Evolutionary conservation across 2,888 invertebrate species (phyloP).

Genomic region (Branchipolynoe longqiensis): DNA sequence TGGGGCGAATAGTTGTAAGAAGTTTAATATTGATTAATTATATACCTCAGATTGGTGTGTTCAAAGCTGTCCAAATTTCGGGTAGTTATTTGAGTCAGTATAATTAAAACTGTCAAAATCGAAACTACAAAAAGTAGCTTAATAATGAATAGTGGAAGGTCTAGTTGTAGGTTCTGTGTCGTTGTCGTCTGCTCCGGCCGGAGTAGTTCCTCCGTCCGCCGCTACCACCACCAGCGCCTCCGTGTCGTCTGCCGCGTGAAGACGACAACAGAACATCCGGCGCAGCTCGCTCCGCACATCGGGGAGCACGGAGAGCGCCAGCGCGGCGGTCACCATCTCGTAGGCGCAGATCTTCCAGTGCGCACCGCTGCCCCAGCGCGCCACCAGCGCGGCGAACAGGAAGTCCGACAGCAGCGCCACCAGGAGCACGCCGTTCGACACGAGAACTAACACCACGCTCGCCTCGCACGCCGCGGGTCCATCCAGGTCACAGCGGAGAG

Average conservation of each 20-base stretch:
- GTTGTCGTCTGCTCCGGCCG: not conserved
- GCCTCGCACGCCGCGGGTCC: not conserved
- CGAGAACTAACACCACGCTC: not conserved
- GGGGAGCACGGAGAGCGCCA: not conserved
- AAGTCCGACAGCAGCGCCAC: not conserved
- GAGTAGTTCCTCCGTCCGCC: not conserved
- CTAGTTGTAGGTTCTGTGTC: not conserved
- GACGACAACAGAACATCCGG: constrained; percentile 19
- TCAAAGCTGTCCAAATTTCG: no score
- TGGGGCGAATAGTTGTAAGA: no score
- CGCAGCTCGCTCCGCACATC: not conserved
- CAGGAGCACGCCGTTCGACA: not conserved
- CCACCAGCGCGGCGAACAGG: not conserved
- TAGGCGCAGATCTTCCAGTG: constrained; percentile 34
- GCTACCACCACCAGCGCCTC: constrained; percentile 17
- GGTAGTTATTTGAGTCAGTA: no score
- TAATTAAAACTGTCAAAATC: no score
- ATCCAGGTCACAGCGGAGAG: no score
- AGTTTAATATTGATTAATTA: no score
- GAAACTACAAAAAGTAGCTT: no score
- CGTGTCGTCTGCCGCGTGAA: constrained; percentile 7
- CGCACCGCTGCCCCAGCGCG: not conserved
- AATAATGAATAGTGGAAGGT: no score
- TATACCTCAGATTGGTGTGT: no score
- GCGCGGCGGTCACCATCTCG: not conserved